phyloP scores from a whole-genome alignment of 2,888 invertebrate genomes.

The Drosophila infuscata region DNA sequence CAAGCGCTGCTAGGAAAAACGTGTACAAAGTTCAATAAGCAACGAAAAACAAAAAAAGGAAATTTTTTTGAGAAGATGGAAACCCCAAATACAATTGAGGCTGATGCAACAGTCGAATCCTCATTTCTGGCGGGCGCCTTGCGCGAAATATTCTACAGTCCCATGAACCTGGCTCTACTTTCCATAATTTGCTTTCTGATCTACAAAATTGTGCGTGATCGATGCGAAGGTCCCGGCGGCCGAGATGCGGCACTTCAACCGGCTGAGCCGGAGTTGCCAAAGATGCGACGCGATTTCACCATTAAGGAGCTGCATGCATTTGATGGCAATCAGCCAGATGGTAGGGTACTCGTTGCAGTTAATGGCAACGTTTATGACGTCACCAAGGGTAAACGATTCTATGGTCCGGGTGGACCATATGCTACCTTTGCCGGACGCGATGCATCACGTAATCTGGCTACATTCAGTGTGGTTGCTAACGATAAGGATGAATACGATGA shows the following conservation, averaged over 20 bases:
- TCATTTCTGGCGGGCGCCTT: constrained; percentile 81
- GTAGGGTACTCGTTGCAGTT: constrained; percentile 95
- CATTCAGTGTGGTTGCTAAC: constrained; percentile 93
- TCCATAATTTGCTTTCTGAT: constrained; percentile 89
- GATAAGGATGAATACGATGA: constrained; percentile 96
- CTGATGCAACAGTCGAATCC: constrained; percentile 52
- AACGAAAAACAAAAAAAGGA: not conserved
- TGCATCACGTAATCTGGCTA: constrained; percentile 97
- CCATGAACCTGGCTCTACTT: constrained; percentile 89
- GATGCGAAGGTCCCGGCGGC: constrained; percentile 84
- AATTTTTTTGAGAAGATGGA: constrained; percentile 31
- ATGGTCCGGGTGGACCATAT: constrained; percentile 98
- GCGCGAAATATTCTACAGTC: constrained; percentile 89
- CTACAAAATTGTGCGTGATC: constrained; percentile 90
- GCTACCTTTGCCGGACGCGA: constrained; percentile 97
- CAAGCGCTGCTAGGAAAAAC: constrained; percentile 11
- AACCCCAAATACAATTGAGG: constrained; percentile 37
- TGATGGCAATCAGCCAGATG: constrained; percentile 94
- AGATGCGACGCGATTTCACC: constrained; percentile 95
- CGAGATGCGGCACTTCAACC: constrained; percentile 49
- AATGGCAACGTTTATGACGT: constrained; percentile 98
- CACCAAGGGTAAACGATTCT: constrained; percentile 94
- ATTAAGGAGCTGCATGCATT: constrained; percentile 93
- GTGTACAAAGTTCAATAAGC: constrained; percentile 47
- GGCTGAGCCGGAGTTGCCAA: constrained; percentile 89